Evolutionary conservation across 2,113 vertebrate genomes (phyloP).

Genomic region (Phrynocephalus versicolor): DNA sequence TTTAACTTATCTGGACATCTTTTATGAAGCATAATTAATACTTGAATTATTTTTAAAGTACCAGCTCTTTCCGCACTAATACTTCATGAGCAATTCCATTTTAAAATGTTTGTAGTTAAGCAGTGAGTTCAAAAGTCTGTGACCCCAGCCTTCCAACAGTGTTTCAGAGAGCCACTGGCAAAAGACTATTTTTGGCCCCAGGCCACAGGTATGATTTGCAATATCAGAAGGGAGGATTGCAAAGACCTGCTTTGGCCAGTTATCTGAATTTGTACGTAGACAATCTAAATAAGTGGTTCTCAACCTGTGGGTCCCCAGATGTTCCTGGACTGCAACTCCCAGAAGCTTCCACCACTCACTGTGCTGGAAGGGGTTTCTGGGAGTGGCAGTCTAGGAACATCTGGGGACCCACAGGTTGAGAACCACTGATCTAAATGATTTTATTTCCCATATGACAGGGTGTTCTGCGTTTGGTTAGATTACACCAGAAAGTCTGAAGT

Average conservation of each 20-base stretch:
- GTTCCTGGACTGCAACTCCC: no score
- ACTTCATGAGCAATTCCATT: conserved; percentile 19
- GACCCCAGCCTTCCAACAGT: conserved; percentile 22
- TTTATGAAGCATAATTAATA: conserved; percentile 34
- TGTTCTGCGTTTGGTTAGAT: background rate
- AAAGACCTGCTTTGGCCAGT: background rate
- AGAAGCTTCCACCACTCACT: no score
- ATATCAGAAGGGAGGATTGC: conserved; percentile 10
- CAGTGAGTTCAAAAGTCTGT: conserved; percentile 44
- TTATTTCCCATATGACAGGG: background rate
- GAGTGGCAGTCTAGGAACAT: no score
- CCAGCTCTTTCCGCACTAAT: conserved; percentile 23
- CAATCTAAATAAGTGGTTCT: conserved; percentile 18
- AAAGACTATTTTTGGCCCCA: conserved; percentile 13
- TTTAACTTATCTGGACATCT: conserved; percentile 26
- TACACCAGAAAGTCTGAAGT: background rate
- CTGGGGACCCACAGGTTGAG: no score
- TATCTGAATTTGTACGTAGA: background rate
- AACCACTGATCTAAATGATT: background rate
- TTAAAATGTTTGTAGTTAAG: conserved; percentile 37
- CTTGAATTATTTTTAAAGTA: conserved; percentile 27
- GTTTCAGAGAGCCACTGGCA: conserved; percentile 12
- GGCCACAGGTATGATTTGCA: conserved; percentile 27
- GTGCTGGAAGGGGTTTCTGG: no score
- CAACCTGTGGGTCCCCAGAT: no score